phyloP scores from a whole-genome alignment of 2,113 vertebrate species.

The Lichenostomus cassidix region DNA sequence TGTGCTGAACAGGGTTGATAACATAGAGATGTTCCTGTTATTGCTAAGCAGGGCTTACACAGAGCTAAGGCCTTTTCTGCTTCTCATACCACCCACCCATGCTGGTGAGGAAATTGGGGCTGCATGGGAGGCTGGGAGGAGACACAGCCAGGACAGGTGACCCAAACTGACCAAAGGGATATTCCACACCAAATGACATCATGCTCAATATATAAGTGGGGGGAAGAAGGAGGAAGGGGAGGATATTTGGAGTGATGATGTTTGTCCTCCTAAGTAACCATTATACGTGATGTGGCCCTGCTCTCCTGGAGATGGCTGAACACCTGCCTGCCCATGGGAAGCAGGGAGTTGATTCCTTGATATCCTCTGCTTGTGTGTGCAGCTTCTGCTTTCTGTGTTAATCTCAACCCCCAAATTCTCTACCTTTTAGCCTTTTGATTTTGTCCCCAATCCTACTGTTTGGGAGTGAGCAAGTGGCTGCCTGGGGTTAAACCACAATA shows the following conservation, averaged over 20 bases:
- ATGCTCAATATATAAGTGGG: not conserved
- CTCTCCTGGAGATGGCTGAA: not conserved
- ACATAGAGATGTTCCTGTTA: not conserved
- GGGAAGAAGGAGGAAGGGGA: not conserved
- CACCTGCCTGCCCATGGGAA: not conserved
- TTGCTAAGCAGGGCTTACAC: not conserved
- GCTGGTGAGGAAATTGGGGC: not conserved
- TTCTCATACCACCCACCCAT: rapidly evolving
- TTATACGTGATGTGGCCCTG: not conserved
- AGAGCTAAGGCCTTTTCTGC: not conserved
- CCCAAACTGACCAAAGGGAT: not conserved
- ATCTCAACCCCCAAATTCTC: not conserved
- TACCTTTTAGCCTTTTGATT: not conserved
- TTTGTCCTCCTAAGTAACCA: not conserved
- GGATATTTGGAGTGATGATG: not conserved
- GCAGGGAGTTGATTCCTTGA: not conserved
- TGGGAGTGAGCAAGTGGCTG: not conserved
- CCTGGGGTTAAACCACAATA: not conserved
- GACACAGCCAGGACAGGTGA: not conserved
- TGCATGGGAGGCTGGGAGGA: not conserved
- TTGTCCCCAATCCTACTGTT: not conserved
- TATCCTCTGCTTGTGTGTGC: not conserved
- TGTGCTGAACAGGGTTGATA: not conserved
- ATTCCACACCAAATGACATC: not conserved
- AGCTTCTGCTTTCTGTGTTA: not conserved